Evolutionary conservation across 2,888 invertebrate genomes (phyloP).

Genomic region (Malthinus seriepunctatus): DNA sequence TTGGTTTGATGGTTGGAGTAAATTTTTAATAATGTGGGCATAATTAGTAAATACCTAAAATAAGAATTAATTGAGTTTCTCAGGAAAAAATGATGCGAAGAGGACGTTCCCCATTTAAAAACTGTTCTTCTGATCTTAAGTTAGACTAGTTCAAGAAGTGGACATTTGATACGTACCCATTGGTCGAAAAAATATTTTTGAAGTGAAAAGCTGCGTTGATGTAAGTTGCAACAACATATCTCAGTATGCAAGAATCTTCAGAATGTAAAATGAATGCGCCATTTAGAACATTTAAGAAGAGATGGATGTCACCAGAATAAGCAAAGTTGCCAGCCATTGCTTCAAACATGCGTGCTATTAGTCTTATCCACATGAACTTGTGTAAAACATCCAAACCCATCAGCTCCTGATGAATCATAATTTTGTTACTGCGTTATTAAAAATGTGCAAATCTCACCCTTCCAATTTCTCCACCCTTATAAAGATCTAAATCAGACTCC

Average conservation of each 20-base stretch:
- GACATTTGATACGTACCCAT: slow-evolving; percentile 69
- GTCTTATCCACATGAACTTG: slow-evolving; percentile 98
- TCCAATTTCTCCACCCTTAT: slow-evolving; percentile 87
- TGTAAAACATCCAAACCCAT: slow-evolving; percentile 94
- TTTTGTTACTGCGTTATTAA: neutral
- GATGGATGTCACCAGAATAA: slow-evolving; percentile 94
- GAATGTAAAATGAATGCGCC: slow-evolving; percentile 96
- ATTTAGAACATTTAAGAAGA: slow-evolving; percentile 96
- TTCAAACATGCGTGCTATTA: slow-evolving; percentile 96
- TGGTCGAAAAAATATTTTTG: slow-evolving; percentile 97
- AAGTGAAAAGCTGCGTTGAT: slow-evolving; percentile 98
- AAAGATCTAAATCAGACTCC: slow-evolving; percentile 93
- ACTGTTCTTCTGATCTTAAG: neutral
- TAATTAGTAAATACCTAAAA: slow-evolving; percentile 86
- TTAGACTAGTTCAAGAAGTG: no score
- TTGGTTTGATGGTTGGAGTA: slow-evolving; percentile 99
- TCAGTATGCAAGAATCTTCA: slow-evolving; percentile 92
- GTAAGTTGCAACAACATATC: slow-evolving; percentile 95
- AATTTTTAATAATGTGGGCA: slow-evolving; percentile 95
- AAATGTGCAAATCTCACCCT: slow-evolving; percentile 59
- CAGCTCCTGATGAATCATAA: slow-evolving; percentile 66
- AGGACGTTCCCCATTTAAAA: neutral
- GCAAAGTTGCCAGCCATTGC: slow-evolving; percentile 98
- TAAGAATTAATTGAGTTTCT: slow-evolving; percentile 28
- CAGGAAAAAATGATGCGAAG: slow-evolving; percentile 5